A percentile compares a stretch with the other conserved stretches of the same genome.
Conservation (phyloP, 2,113 vertebrate genomes). For the Ictidomys tridecemlineatus region DNA sequence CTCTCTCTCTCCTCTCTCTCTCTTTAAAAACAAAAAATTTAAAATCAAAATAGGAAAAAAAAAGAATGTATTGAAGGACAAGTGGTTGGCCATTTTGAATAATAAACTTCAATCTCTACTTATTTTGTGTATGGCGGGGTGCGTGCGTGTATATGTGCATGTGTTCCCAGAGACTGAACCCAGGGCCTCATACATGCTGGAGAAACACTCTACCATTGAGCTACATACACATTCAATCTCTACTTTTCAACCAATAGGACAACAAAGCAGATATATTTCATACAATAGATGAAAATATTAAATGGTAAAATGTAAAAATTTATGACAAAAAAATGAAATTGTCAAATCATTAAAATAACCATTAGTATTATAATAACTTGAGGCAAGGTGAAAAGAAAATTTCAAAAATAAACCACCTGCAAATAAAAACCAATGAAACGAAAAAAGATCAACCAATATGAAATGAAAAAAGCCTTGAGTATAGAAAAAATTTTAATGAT, state of each 20-base stretch:
- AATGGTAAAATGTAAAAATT: neutral
- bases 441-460: conserved; percentile 18
- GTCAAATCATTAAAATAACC: neutral
- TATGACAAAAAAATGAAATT: neutral
- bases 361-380: conserved; percentile 12
- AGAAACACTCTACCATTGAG: too few relatives aligned
- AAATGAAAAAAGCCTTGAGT: neutral
- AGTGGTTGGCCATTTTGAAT: neutral
- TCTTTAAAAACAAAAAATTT: too few relatives aligned
- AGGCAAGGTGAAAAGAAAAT: neutral
- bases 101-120: conserved; percentile 2
- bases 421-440: neutral
- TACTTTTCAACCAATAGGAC: neutral
- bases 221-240: too few relatives aligned
- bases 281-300: neutral
- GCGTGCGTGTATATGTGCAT: too few relatives aligned
- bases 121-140: too few relatives aligned
- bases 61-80: neutral
- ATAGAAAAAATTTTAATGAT: neutral
- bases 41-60: conserved; percentile 24
- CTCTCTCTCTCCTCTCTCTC: too few relatives aligned
- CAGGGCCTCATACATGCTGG: too few relatives aligned
- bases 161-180: too few relatives aligned
- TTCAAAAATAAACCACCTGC: neutral
- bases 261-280: neutral